Evolutionary conservation across 2,888 invertebrate genomes (phyloP), one percentile per base, ranked within the genome.

Genomic region (Thera obeliscata): DNA sequence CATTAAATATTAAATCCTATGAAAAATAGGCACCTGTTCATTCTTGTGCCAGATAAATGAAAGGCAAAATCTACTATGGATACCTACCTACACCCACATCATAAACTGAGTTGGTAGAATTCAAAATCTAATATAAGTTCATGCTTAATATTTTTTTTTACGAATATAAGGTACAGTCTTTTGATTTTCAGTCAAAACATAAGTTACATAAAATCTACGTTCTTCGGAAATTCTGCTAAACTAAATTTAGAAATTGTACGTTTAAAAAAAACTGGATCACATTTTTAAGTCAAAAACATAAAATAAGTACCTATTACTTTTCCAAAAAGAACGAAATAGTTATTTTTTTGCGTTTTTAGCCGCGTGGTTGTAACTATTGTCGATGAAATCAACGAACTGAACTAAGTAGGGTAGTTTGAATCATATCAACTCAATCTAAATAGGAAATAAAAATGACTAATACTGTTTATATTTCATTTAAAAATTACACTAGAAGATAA

Each of bases 1-100:
- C 71, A 75, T 75, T 75, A 56, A 56, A 75, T 75, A 75, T 75
- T 72, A 74, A 74, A 74, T 73, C 63, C 72, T 70, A 67, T 64
- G 35, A 56, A 62, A 68, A 61, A 67, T 61, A 68, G 69, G 71
- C 69, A 73, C 71, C 56, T 61, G 58, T 67, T 58, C 59, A 55
- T 66, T 69, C 41, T 61, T 66, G 64, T 68, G 72, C 70, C 72
- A 56, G 52, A 65, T 74, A 56, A 68, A 67, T 64, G 38, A 69
- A 64, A 69, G 61, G 59, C 60, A 61, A 58, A 52, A 52, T 61
- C 61, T 48, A 55, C 36, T 58, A 38, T 9, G 12, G 12, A 33
- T 61, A 61, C 55, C 33, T 61, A 54, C 54, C 38, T 60, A 61
- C 22, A 41, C 33, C 52, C 60, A 52, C 33, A 61, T 59, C 6